A percentile compares a stretch with the other conserved stretches of the same genome.
phyloP scores from a whole-genome alignment of 2,113 vertebrate species.

The Etheostoma cragini region DNA sequence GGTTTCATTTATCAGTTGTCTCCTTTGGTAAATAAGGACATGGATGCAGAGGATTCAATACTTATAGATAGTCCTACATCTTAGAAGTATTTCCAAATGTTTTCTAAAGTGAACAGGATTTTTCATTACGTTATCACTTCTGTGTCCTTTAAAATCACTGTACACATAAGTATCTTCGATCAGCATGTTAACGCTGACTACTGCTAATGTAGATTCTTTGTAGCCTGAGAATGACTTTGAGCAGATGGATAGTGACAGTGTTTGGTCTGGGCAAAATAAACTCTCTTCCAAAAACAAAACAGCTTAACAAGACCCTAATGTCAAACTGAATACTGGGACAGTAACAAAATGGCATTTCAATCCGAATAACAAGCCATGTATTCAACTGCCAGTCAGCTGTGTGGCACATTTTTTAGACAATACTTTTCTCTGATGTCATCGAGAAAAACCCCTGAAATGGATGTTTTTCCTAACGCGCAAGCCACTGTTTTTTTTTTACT shows the following conservation, averaged over 20 bases:
- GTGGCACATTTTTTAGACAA: slow-evolving; percentile 16
- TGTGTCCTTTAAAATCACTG: neutral
- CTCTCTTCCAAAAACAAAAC: slow-evolving; percentile 6
- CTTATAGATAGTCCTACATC: neutral
- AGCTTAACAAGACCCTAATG: slow-evolving; percentile 13
- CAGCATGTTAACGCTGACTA: slow-evolving; percentile 14
- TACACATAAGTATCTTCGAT: slow-evolving; percentile 5
- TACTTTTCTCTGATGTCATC: slow-evolving; percentile 43
- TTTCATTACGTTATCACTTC: neutral
- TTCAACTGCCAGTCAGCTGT: slow-evolving; percentile 38
- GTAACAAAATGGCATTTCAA: slow-evolving; percentile 35
- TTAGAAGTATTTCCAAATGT: slow-evolving; percentile 6
- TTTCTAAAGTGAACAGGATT: slow-evolving; percentile 14
- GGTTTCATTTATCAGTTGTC: slow-evolving; percentile 47
- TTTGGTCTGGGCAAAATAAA: neutral
- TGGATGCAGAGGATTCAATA: neutral
- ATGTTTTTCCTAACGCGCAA: slow-evolving; percentile 46
- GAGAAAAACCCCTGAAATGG: slow-evolving; percentile 24
- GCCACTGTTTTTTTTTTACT: slow-evolving; percentile 11
- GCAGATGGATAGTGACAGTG: slow-evolving; percentile 1
- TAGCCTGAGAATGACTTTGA: slow-evolving; percentile 20
- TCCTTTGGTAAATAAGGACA: slow-evolving; percentile 17
- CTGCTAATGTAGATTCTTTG: neutral
- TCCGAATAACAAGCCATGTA: slow-evolving; percentile 16
- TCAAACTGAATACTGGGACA: slow-evolving; percentile 4